Evolutionary conservation across 2,113 vertebrate species (phyloP).

Genomic region (Scopus umbretta): DNA sequence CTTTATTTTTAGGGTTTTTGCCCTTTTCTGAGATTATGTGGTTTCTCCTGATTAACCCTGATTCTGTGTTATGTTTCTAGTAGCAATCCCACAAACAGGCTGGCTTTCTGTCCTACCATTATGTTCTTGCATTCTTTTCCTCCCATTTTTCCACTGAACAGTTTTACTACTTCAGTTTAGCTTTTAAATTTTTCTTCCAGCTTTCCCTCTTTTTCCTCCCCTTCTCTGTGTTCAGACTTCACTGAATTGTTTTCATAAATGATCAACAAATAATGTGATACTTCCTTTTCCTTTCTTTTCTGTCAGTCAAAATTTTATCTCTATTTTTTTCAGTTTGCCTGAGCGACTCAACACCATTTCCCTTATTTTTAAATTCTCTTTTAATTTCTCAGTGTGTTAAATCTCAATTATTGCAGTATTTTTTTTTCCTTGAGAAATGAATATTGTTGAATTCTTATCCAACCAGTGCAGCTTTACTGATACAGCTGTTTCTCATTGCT

Average conservation of each 20-base stretch:
- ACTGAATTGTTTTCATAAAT: neutral
- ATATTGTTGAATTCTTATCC: neutral
- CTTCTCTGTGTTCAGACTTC: neutral
- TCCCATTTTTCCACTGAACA: neutral
- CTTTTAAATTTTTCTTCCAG: neutral
- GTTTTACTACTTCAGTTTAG: neutral
- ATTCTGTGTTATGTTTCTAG: neutral
- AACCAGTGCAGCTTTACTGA: neutral
- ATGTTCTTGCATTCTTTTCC: neutral
- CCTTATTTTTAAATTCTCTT: neutral
- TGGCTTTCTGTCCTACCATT: neutral
- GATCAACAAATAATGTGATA: rapidly evolving
- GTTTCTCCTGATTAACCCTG: neutral
- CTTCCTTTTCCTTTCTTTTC: neutral
- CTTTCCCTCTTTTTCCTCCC: neutral
- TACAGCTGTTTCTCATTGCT: neutral
- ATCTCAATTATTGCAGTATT: neutral
- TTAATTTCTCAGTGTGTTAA: neutral
- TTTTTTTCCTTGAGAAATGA: neutral
- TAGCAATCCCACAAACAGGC: neutral
- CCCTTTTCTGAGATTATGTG: neutral
- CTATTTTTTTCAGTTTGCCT: neutral
- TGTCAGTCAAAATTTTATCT: neutral
- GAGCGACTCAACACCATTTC: neutral
- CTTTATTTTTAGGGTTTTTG: neutral